Base-by-base conservation (phyloP, 2,888 invertebrate species). In the Callyntrura guangdongensis region DNA sequence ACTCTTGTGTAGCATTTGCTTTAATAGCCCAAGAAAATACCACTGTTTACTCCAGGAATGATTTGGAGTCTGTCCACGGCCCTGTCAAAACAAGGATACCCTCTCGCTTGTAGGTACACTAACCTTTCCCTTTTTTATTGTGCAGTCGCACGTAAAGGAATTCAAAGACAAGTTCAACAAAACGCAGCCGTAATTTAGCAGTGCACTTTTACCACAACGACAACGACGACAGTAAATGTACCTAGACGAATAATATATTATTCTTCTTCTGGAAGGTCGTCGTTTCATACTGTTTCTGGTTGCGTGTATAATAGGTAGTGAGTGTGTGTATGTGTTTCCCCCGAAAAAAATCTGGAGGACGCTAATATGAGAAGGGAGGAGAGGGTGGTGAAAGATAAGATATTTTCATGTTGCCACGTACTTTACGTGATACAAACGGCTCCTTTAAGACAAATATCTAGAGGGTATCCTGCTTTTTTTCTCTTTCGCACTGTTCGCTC, bases 361-460 rank as follows among this genome's bases (percentile, higher is more conserved):
- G 69, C 8, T 69, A 36, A 36, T 72, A 36, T 17, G 27, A 72
- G 72, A 17, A 36, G 86, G 67, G 61, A 82, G 36, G 67, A 6
- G 36, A 72, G 72, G 85, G 85, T 72, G 72, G 56, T 5, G 17
- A 79, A 86, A 79, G 79, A 86, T 79, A 64, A 86, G 86, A 79
- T 79, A 67, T 86, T 86, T 86, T 86, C 61, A 86, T 86, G 86
- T 79, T 67, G 67, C 86, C 86, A 86, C 86, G 86, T 79, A 79
- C 64, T 86, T 86, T 86, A 77, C 77, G 74, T 74, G 74, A 53
- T 85, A 67, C 36, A 69, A 86, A 85, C 9, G 45, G 61, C 61
- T 47, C 0, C 27, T 20, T 20, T 61, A 67, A 79, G 86, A 47
- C 61, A 47, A 12, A 47, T 86, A 61, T 72, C 72, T 74, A 12